Conservation (phyloP, 2,113 vertebrate genomes). For the Rhadina sibilatrix region DNA sequence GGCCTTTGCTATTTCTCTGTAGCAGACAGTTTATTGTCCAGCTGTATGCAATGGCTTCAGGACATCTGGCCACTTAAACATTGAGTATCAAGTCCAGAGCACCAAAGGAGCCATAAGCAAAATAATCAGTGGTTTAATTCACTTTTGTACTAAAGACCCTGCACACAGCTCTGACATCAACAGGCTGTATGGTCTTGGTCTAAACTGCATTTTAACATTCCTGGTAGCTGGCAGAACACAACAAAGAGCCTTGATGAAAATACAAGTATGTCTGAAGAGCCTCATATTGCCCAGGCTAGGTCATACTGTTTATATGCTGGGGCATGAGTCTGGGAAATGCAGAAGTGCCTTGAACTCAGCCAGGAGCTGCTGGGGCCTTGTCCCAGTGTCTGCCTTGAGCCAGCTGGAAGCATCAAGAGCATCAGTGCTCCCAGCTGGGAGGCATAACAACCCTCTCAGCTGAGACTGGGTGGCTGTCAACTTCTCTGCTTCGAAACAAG, state of each 20-base stretch:
- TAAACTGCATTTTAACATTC: neutral
- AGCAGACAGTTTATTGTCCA: conserved; percentile 27
- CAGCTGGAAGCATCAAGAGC: neutral
- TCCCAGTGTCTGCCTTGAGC: neutral
- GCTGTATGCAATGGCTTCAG: neutral
- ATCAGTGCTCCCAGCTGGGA: neutral
- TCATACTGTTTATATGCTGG: neutral
- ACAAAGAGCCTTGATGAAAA: neutral
- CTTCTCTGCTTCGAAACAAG: neutral
- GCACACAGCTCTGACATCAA: neutral
- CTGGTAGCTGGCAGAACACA: neutral
- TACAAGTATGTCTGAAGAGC: neutral
- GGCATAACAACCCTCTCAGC: neutral
- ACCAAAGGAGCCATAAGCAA: neutral
- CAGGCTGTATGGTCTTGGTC: neutral
- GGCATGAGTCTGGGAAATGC: neutral
- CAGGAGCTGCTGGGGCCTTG: neutral
- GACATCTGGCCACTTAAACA: conserved; percentile 34
- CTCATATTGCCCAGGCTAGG: neutral
- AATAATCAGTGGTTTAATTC: neutral
- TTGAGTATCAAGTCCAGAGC: neutral
- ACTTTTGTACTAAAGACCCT: neutral
- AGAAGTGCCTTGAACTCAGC: neutral
- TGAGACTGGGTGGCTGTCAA: neutral
- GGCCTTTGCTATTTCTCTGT: neutral